Base-by-base conservation (phyloP, 2,797 vertebrate genomes). In the Eptatretus atami region DNA sequence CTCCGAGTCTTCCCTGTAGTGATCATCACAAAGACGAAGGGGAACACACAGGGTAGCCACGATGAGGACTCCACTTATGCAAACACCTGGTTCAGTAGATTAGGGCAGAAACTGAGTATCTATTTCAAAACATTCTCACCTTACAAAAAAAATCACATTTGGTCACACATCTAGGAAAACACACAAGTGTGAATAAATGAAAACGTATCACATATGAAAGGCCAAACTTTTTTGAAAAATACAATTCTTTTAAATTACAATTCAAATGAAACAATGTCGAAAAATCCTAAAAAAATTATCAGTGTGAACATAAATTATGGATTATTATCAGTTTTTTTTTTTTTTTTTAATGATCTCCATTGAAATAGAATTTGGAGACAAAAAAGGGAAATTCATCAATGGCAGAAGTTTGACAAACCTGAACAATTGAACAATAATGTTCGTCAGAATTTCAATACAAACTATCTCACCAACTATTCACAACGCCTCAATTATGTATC, bases 11-110 rank as follows among this genome's bases (percentile, higher is more conserved):
- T 98, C 87, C 61, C 90, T 84, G 71, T 95, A 96, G 74, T 98
- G 90, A 77, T 99, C 94, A 74, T 99, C 92, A 73, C 92, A 99
- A 98, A 99, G 1, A 98, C 79, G 63, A 99, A n/a, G n/a, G 79
- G 68, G 90, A 99, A 66, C 90, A 99, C 14, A 99, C 81, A 25
- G 92, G 87, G 9, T 77, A 76, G 19, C 84, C 86, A 52, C 81
- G 80, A 10, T 99, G 90, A 63, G 90, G 90, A 53, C 82, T 82
- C 79, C 90, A 79, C 65, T 99, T 90, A n/a, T 98, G 88, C 15
- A 98, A 81, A 76, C 92, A 99, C 69, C 92, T 95, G 69, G 52
- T 60, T 53, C 63, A 44, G 31, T 44, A 44, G 31, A 44, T 44
- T 1, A 44, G 6, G 31, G 31, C 31, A 44, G 31, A 44, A 44